These are phyloP conservation scores for Pica pica DNA, from an alignment of 2,113 vertebrate species.

Conservation along the genomic window DNA sequence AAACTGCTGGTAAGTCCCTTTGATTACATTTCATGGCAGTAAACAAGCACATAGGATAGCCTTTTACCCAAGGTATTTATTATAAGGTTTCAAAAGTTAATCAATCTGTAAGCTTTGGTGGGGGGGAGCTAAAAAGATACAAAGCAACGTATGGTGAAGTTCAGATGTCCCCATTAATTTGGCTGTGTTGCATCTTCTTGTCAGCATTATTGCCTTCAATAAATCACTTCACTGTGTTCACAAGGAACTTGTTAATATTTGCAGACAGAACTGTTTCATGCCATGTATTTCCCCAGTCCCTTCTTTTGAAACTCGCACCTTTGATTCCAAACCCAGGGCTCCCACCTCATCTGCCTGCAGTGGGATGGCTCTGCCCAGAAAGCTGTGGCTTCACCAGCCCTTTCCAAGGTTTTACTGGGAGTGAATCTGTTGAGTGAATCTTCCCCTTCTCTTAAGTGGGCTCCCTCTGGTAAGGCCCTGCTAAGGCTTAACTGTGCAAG, in stretches of 20 bases:
- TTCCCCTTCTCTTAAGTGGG: neutral
- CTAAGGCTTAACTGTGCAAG: neutral
- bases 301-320: neutral
- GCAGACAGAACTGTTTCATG: neutral
- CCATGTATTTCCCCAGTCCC: neutral
- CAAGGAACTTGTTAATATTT: neutral
- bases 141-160: neutral
- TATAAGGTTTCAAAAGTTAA: neutral
- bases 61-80: neutral
- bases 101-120: neutral
- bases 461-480: neutral
- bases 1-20: neutral
- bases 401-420: neutral
- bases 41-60: neutral
- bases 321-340: neutral
- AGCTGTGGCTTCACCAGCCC: neutral
- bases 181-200: neutral
- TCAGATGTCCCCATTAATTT: neutral
- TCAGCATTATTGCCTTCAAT: neutral
- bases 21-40: neutral
- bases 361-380: neutral
- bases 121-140: rapidly evolving
- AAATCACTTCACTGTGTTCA: neutral
- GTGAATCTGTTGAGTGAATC: neutral
- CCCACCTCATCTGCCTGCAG: neutral